A percentile compares a stretch with the other conserved stretches of the same genome.
Evolutionary conservation across 2,888 invertebrate genomes (phyloP).

Genomic region (Gibbula magus): DNA sequence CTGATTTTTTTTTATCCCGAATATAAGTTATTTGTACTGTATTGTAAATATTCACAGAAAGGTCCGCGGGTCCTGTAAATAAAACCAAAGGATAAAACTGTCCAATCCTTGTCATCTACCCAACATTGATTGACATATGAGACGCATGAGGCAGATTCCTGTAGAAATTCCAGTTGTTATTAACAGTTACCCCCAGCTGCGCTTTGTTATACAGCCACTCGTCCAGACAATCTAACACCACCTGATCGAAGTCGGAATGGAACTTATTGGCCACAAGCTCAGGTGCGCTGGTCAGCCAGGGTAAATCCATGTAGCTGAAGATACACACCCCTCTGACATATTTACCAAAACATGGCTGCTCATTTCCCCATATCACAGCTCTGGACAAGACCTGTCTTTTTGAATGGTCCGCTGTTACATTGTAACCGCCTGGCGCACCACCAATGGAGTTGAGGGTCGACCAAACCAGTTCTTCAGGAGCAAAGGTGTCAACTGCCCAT

Average conservation of each 20-base stretch:
- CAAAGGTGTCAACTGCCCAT: constrained; percentile 37
- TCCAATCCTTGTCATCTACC: no score
- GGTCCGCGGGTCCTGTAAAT: no score
- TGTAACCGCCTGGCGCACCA: constrained; percentile 10
- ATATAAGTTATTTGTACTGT: no score
- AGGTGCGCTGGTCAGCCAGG: constrained; percentile 30
- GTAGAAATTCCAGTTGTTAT: constrained; percentile 12
- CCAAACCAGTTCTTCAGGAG: constrained; percentile 39
- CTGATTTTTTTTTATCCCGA: no score
- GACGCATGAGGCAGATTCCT: not conserved
- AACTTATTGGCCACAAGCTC: constrained; percentile 55
- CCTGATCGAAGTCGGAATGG: constrained; percentile 44
- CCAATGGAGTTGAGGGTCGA: constrained; percentile 16
- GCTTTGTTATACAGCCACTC: not conserved
- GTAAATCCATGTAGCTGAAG: constrained; percentile 50
- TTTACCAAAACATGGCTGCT: constrained; percentile 1
- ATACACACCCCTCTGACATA: constrained; percentile 44
- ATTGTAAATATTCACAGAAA: no score
- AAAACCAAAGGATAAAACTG: no score
- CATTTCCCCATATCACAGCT: constrained; percentile 8
- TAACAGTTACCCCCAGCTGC: not conserved
- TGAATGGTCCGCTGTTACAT: not conserved
- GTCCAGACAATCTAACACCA: constrained; percentile 43
- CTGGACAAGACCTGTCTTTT: not conserved
- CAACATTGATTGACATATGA: no score